A percentile compares a stretch with the other conserved stretches of the same genome.
These are phyloP conservation scores for Serilophus lunatus DNA, from an alignment of 2,113 vertebrate species.

Conservation along the genomic window DNA sequence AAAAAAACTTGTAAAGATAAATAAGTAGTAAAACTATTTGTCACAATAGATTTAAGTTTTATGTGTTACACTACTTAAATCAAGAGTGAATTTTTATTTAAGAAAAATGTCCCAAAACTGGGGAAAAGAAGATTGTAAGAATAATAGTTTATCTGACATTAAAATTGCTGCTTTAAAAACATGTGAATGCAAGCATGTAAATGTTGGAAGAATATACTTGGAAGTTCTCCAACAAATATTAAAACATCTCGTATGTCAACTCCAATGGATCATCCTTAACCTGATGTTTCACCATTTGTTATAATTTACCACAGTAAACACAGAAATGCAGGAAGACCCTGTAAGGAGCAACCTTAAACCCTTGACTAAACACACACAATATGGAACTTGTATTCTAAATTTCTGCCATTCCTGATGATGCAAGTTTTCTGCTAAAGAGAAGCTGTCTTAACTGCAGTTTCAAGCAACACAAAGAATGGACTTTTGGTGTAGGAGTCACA, in stretches of 20 bases:
- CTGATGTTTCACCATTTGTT: background rate
- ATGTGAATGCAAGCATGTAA: background rate
- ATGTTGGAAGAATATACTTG: background rate
- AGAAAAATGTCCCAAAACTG: background rate
- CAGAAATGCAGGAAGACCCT: background rate
- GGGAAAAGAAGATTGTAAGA: background rate
- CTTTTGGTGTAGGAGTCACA: background rate
- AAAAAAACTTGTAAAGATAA: background rate
- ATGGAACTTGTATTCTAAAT: background rate
- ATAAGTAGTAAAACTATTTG: background rate
- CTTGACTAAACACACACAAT: background rate
- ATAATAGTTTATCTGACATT: background rate
- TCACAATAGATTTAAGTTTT: background rate
- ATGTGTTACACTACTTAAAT: background rate
- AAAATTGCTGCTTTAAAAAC: background rate
- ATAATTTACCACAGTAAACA: background rate
- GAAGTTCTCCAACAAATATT: background rate
- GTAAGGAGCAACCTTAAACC: background rate
- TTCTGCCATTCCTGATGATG: background rate
- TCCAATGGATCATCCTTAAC: background rate
- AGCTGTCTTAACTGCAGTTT: background rate
- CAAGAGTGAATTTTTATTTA: background rate
- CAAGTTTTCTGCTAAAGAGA: background rate
- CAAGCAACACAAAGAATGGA: background rate
- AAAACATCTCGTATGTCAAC: background rate